These are phyloP conservation scores for Lithobates pipiens DNA, from an alignment of 2,797 vertebrate species.

Conservation along the genomic window DNA sequence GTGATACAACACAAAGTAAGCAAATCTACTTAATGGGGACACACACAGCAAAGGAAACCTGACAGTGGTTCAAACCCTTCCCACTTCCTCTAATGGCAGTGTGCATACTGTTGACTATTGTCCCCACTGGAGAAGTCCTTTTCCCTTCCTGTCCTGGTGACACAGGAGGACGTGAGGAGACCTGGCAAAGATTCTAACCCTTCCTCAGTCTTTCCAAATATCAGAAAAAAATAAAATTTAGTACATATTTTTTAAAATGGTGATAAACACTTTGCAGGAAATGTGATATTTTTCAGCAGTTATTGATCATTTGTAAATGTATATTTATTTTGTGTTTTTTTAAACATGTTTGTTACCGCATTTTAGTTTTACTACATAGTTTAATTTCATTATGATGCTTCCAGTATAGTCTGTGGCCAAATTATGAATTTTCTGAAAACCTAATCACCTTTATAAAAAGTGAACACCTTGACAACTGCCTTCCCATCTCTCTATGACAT, in stretches of 20 bases:
- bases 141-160: background rate
- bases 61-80: background rate
- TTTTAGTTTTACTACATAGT: conserved; percentile 42
- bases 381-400: conserved; percentile 35
- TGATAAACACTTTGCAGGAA: conserved; percentile 28
- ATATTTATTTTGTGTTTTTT: conserved; percentile 52
- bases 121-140: background rate
- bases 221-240: background rate
- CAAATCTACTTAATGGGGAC: background rate
- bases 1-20: no score
- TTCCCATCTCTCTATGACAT: background rate
- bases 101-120: background rate
- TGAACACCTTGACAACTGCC: background rate
- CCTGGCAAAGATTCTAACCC: background rate
- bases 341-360: conserved; percentile 14
- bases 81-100: background rate
- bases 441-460: background rate
- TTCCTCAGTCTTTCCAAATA: background rate
- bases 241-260: conserved; percentile 2
- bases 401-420: conserved; percentile 23
- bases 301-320: conserved; percentile 32
- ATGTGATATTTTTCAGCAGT: conserved; percentile 28
- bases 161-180: background rate
- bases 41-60: no score
- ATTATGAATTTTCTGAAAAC: background rate